A percentile compares a stretch with the other conserved stretches of the same genome.
Evolutionary conservation across 2,888 invertebrate species (phyloP).

Genomic region (Caenorhabditis zanzibari): DNA sequence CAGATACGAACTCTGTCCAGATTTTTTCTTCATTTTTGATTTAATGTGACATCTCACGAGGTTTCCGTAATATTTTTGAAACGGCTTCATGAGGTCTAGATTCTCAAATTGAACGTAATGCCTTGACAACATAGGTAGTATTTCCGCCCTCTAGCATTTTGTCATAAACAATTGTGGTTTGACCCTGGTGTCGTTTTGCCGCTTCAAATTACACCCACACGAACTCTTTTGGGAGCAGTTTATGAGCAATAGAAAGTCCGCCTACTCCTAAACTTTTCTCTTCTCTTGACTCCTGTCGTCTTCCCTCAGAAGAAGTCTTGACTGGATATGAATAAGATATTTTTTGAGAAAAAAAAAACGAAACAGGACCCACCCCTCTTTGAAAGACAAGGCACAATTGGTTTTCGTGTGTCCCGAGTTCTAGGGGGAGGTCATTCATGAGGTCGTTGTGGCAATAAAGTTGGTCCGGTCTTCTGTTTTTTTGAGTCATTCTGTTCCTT

Average conservation of each 20-base stretch:
- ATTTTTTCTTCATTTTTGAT: background rate
- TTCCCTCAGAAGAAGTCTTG: background rate
- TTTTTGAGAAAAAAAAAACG: constrained; percentile 17
- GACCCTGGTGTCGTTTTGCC: constrained; percentile 31
- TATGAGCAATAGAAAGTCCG: constrained; percentile 22
- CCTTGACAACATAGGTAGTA: constrained; percentile 46
- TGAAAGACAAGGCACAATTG: background rate
- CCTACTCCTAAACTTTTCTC: constrained; percentile 22
- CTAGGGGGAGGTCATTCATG: background rate
- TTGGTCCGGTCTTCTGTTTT: background rate
- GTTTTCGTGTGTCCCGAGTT: constrained; percentile 9
- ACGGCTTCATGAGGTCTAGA: too few species aligned
- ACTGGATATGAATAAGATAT: constrained; percentile 64
- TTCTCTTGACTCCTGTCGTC: constrained; percentile 21
- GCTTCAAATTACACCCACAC: constrained; percentile 60
- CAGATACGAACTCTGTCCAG: background rate
- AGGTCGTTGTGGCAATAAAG: constrained; percentile 1
- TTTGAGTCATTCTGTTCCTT: background rate
- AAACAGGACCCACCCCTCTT: constrained; percentile 1
- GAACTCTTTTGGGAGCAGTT: constrained; percentile 26
- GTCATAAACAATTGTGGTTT: constrained; percentile 52
- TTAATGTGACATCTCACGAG: too few species aligned
- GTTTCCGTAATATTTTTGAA: too few species aligned
- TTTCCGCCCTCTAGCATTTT: constrained; percentile 26
- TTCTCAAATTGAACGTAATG: too few species aligned